A percentile compares a stretch with the other conserved stretches of the same genome.
These are phyloP conservation scores for Zapornia atra DNA, from an alignment of 2,113 vertebrate species.

Conservation along the genomic window DNA sequence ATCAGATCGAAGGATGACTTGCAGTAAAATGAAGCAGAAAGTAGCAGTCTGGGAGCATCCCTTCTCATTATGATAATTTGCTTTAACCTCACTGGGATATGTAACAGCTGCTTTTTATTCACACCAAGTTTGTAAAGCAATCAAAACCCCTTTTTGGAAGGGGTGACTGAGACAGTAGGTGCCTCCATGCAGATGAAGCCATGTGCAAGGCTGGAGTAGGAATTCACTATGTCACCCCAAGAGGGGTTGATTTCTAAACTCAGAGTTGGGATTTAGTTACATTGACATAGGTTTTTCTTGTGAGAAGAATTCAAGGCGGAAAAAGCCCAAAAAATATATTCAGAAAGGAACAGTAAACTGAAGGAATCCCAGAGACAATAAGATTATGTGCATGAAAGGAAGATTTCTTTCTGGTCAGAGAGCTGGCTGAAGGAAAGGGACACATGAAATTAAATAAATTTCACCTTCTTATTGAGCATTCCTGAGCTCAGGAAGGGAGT, in stretches of 20 bases:
- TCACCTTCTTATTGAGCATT: not conserved
- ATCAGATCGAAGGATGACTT: not conserved
- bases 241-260: not conserved
- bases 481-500: not conserved
- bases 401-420: not conserved
- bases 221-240: not conserved
- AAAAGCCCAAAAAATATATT: fast-evolving
- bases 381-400: not conserved
- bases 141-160: not conserved
- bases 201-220: not conserved
- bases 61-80: not conserved
- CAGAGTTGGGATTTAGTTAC: not conserved
- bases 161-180: not conserved
- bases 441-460: not conserved
- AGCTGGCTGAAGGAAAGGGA: not conserved
- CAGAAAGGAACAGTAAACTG: not conserved
- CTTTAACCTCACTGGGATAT: not conserved
- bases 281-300: not conserved
- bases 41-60: not conserved
- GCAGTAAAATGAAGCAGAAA: not conserved
- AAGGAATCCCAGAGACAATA: not conserved
- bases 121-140: not conserved
- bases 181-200: not conserved
- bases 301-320: not conserved
- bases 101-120: not conserved